Base-by-base conservation (phyloP, 2,888 invertebrate genomes). In the Nezara viridula region DNA sequence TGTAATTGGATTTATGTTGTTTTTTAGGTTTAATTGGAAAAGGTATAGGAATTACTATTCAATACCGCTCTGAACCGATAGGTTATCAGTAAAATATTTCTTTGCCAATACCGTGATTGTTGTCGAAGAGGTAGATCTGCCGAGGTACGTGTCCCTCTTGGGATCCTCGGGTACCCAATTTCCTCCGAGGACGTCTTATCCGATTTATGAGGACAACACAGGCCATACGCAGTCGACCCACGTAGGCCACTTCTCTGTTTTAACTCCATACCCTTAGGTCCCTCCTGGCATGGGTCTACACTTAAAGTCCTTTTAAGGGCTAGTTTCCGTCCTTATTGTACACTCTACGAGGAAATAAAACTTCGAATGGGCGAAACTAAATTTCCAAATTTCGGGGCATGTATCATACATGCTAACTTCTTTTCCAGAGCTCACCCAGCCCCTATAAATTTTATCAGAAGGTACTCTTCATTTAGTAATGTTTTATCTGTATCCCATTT, bases 131-230 rank as follows among this genome's bases (percentile, higher is more conserved):
- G 44, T 44, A 14, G 44, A 44, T 24, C 44, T 24, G 44, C 44
- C n/a, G 12, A 44, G 44, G 9, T 81, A 81, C 81, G 81, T 44
- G 81, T 3, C 16, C 81, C 66, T 73, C 32, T 27, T 37, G 66
- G 66, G 66, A 73, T 37, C 32, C 14, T 27, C 81, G 44, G 73
- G 77, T 77, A 40, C 40, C 77, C 40, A 81, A 44, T 81, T 81
- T 47, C 44, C 81, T 47, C 81, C 81, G 81, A 40, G 81, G 81
- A 81, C 81, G 44, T 81, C 81, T 47, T 44, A 47, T 40, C 81
- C 81, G 81, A 81, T 81, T 81, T 81, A 81, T 81, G 81, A 81
- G 81, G 81, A 81, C 44, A 81, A 81, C 81, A 81, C 24, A 44
- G 81, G 44, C 81, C 81, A 47, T 81, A 24, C 81, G 4, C 6